Percentiles rank a stretch among this genome's conserved stretches.
phyloP scores from a whole-genome alignment of 2,113 vertebrate species.

The Perca flavescens region DNA sequence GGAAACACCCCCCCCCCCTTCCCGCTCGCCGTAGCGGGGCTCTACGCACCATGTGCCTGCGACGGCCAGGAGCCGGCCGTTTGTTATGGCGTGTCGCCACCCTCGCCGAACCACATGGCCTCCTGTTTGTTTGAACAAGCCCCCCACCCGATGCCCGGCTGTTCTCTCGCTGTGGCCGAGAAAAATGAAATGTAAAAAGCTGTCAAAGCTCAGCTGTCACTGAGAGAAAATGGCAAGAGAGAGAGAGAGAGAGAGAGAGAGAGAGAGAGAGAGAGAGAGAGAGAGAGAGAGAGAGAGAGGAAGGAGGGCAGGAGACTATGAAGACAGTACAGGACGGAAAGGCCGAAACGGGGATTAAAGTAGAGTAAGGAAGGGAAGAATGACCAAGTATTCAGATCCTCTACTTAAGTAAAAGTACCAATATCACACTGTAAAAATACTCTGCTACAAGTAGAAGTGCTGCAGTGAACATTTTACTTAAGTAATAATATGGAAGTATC shows the following conservation, averaged over 20 bases:
- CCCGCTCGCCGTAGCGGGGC: constrained; percentile 23
- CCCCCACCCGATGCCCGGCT: constrained; percentile 54
- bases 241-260: constrained; percentile 2
- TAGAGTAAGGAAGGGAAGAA: background rate
- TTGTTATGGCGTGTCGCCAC: constrained; percentile 82
- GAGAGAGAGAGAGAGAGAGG: constrained; percentile 3
- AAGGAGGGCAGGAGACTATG: background rate
- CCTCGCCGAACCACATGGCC: constrained; percentile 75
- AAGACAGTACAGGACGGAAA: background rate
- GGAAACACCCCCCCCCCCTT: constrained; percentile 56
- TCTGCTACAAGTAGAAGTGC: no score
- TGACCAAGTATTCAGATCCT: no score
- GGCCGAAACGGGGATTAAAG: background rate
- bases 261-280: background rate
- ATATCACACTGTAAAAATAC: no score
- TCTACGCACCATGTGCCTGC: constrained; percentile 47
- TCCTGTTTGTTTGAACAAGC: constrained; percentile 83
- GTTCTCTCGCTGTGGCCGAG: constrained; percentile 59
- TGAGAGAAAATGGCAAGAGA: constrained; percentile 31
- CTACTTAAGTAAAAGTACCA: no score
- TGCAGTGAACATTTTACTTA: no score
- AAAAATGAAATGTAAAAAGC: constrained; percentile 71
- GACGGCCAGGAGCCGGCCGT: constrained; percentile 75
- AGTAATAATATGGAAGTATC: no score
- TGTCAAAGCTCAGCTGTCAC: constrained; percentile 72